These are phyloP conservation scores for Gambusia yucatana DNA, from an alignment of 2,797 vertebrate genomes.

Conservation along the genomic window DNA sequence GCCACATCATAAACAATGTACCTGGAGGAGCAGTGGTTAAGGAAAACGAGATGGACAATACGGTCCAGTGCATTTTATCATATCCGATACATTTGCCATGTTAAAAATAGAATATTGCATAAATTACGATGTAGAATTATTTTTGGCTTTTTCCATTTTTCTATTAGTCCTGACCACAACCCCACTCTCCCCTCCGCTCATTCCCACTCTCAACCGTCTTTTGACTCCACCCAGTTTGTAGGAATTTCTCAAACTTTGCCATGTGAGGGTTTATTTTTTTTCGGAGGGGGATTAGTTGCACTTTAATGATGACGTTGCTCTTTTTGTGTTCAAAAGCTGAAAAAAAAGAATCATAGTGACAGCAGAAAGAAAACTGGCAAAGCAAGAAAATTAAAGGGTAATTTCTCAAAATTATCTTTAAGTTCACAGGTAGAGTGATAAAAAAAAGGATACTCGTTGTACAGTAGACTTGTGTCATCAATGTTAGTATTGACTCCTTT, in stretches of 20 bases:
- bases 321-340: neutral
- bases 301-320: neutral
- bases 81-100: too few relatives aligned
- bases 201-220: too few relatives aligned
- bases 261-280: too few relatives aligned
- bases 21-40: conserved; percentile 85
- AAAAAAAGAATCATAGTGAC: neutral
- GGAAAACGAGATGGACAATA: conserved; percentile 57
- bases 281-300: too few relatives aligned
- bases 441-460: conserved; percentile 98
- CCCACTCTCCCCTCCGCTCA: too few relatives aligned
- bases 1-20: conserved; percentile 97
- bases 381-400: neutral
- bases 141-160: neutral
- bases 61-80: neutral
- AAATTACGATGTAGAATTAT: neutral
- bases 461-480: conserved; percentile 94
- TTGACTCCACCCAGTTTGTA: too few relatives aligned
- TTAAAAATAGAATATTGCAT: neutral
- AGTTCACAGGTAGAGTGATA: conserved; percentile 9
- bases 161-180: too few relatives aligned
- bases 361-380: neutral
- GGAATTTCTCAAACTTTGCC: too few relatives aligned
- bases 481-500: conserved; percentile 89
- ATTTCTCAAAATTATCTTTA: neutral